Base-by-base conservation (phyloP, 2,113 vertebrate species). In the Corythornis madagascariensis region DNA sequence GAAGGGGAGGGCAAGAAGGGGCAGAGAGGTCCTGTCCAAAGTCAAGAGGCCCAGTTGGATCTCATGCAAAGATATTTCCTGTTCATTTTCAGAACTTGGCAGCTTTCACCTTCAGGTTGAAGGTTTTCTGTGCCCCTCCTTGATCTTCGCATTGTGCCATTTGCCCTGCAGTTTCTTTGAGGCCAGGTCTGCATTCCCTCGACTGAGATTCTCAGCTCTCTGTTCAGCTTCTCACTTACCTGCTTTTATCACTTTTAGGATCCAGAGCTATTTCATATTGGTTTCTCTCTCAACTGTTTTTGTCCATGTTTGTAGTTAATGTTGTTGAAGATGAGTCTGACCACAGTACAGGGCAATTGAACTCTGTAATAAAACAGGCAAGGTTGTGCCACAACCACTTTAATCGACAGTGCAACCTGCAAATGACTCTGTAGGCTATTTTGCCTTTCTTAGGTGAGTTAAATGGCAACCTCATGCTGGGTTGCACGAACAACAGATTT, bases 401-500 rank as follows among this genome's bases (percentile, higher is more conserved):
- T 28, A 85, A 91, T 89, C 1, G 1, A 42, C 31, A 17, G 31
- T 16, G 14, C 61, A 60, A 38, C 43, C 69, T 67, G 67, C 48
- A 71, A 38, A 86, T 77, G 33, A 31, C 50, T 52, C 52, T 73
- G 42, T 83, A 78, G 75, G 61, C 83, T 84, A 3, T 47, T 33
- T 40, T 77, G n/a, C 13, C 52, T 63, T n/a, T 25, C 52, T 53
- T 64, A n/a, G 57, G 25, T 40, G 63, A 70, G 71, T 90, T 93
- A 95, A 88, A 93, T 16, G 8, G 80, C 28, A 29, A 2, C 64
- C 82, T 86, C 76, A 26, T 78, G 65, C 90, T 93, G 94, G 33
- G 52, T 53, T 86, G 76, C 91, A 89, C 17, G 28, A 95, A 89
- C 75, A 92, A 56, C 42, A n/a, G 82, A 88, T 96, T 97, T 96